Percentiles rank a stretch among this genome's conserved stretches.
These are phyloP conservation scores for Sibirionetta formosa DNA, from an alignment of 2,797 vertebrate species.

Conservation along the genomic window DNA sequence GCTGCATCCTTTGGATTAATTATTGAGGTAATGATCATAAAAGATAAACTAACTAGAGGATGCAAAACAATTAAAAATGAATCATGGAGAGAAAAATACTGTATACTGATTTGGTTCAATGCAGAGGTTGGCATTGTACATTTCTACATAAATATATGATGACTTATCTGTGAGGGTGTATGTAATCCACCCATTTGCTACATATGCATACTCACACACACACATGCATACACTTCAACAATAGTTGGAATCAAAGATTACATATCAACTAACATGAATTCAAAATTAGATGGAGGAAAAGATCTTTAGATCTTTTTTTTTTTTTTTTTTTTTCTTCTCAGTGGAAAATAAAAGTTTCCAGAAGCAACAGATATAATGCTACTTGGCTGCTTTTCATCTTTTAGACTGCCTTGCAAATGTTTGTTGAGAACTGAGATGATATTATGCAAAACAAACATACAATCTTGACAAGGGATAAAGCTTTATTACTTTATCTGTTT, in stretches of 20 bases:
- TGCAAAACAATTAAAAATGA: neutral
- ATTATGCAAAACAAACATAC: neutral
- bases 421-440: neutral
- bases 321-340: neutral
- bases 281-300: neutral
- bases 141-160: neutral
- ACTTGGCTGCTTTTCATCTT: neutral
- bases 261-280: neutral
- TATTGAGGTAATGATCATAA: neutral
- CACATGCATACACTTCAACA: neutral
- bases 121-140: neutral
- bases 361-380: neutral
- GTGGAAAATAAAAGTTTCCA: neutral
- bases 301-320: neutral
- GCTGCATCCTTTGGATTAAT: neutral
- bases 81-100: neutral
- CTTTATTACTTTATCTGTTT: neutral
- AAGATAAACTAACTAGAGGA: neutral
- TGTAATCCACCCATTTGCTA: neutral
- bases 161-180: neutral
- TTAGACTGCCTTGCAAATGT: neutral
- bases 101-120: neutral
- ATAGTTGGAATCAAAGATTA: neutral
- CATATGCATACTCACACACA: accelerated
- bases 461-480: neutral